Conservation (phyloP, 2,888 invertebrate genomes). For the Drosophila fungiperda region DNA sequence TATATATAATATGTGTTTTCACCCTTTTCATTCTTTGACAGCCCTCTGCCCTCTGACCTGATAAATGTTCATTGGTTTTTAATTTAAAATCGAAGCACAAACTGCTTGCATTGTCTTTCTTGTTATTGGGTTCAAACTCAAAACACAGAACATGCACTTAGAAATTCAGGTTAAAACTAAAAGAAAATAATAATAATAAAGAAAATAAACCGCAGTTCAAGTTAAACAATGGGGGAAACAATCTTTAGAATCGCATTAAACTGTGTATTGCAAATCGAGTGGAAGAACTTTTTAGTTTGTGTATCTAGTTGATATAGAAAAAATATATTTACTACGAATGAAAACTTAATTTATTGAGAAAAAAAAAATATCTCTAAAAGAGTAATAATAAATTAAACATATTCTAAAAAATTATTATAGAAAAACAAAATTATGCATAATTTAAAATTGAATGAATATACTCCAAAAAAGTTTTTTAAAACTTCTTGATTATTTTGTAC, state of each 20-base stretch:
- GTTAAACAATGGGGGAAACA: not conserved
- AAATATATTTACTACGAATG: not conserved
- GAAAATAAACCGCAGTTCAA: not conserved
- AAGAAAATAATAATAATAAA: not conserved
- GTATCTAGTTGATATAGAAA: not conserved
- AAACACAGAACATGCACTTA: not conserved
- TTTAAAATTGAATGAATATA: not conserved
- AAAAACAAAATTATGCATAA: not conserved
- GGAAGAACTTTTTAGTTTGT: not conserved
- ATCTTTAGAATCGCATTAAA: not conserved
- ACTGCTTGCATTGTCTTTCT: constrained; percentile 7
- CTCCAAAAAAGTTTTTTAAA: too few species aligned
- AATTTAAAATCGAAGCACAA: constrained; percentile 65
- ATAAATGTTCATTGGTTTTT: constrained; percentile 68
- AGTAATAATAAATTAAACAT: too few species aligned
- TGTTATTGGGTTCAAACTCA: not conserved
- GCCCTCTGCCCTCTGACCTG: constrained; percentile 39
- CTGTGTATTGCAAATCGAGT: not conserved
- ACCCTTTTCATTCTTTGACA: constrained; percentile 73
- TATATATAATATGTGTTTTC: constrained; percentile 32
- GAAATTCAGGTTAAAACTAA: not conserved
- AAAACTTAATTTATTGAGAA: not conserved
- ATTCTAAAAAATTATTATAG: not conserved
- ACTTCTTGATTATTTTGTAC: not conserved
- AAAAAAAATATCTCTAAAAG: not conserved